Evolutionary conservation across 2,888 invertebrate genomes (phyloP), one percentile per base, ranked within the genome.

Genomic region (Boloria euphrosyne): DNA sequence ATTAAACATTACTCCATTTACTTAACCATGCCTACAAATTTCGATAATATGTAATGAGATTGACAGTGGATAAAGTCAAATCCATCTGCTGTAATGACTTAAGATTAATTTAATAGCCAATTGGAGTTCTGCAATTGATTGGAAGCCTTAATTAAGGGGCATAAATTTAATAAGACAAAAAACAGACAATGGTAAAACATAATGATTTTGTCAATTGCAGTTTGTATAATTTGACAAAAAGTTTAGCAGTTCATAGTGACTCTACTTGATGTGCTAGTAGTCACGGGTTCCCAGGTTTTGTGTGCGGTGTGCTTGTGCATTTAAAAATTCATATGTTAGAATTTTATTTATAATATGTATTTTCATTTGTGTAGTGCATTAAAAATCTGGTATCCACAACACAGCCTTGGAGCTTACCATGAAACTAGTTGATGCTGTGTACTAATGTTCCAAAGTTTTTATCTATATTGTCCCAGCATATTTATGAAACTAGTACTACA

Each of bases 191-290:
- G 50, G 27, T 49, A 59, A 53, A 53, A 46, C 61, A 51, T 57
- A 58, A 51, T 55, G 50, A 54, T 65, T 16, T 65, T 71, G 87
- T 87, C 88, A 87, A 87, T 82, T 88, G 88, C 88, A 88, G 88
- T 88, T 88, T 88, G 88, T 80, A 22, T 22, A 22, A 22, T 22
- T 22, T 22, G 22, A 22, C 3, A 3, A 22, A 22, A 3, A 1
- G 3, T 22, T 22, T 22, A 3, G 22, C 22, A 22, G 22, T 22
- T 22, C 3, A 3, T 22, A 22, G 22, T 22, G 22, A 22, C 22
- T 22, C 22, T 22, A 22, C 22, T 22, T 22, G 22, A 3, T 22
- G 22, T 22, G 22, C 22, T 22, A 22, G 22, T 3, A 2, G 22
- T 22, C 22, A 22, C 22, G 22, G 22, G 22, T 22, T 22, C 3